phyloP scores from a whole-genome alignment of 2,113 vertebrate species.

The Phaethon lepturus region DNA sequence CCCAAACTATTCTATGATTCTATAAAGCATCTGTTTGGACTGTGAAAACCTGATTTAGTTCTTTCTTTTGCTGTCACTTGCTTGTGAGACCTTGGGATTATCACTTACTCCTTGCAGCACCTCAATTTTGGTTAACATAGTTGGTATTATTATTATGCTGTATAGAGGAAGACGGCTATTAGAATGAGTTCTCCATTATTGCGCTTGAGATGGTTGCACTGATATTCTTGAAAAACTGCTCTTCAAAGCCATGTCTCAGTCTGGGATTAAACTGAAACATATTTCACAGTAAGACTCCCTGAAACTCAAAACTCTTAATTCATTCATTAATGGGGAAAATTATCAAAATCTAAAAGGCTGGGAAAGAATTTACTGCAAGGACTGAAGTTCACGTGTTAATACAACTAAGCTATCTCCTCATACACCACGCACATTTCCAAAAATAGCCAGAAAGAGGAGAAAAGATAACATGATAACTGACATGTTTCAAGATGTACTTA shows the following conservation, averaged over 20 bases:
- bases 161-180: background rate
- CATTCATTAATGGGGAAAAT: background rate
- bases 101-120: background rate
- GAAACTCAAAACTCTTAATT: background rate
- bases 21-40: background rate
- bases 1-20: too few relatives aligned
- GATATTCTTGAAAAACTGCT: background rate
- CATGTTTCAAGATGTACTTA: slow-evolving; percentile 41
- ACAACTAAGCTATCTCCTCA: background rate
- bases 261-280: background rate
- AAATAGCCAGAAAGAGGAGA: slow-evolving; percentile 33
- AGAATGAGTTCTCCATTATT: background rate
- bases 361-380: background rate
- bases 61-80: background rate
- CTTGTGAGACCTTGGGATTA: background rate
- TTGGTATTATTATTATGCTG: background rate
- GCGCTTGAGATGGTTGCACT: background rate
- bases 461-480: background rate
- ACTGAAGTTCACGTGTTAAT: background rate
- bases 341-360: background rate
- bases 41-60: background rate
- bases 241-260: background rate
- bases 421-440: background rate
- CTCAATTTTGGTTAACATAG: background rate
- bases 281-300: background rate